These are phyloP conservation scores for Ommatoiulus sabulosus DNA, from an alignment of 2,888 invertebrate species.

Conservation along the genomic window DNA sequence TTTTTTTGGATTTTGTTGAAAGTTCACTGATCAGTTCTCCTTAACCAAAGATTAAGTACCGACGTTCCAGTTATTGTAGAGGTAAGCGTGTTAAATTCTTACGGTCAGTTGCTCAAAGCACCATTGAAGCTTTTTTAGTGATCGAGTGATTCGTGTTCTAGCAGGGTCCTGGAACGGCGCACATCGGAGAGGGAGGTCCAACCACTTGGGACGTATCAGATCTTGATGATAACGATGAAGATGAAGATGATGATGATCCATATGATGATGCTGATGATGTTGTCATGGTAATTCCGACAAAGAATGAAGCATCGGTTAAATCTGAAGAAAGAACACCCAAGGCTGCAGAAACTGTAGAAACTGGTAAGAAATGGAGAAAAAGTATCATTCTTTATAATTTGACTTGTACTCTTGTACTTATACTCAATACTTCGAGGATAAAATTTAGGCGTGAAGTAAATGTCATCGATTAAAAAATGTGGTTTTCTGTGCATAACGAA, in stretches of 20 bases:
- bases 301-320: neutral
- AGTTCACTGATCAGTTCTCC: neutral
- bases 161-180: conserved; percentile 52
- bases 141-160: neutral
- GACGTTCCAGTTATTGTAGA: neutral
- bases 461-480: too few species aligned
- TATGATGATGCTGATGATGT: conserved; percentile 44
- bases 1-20: too few species aligned
- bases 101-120: neutral
- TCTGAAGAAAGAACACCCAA: neutral
- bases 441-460: too few species aligned
- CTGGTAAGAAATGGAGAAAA: neutral
- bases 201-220: conserved; percentile 57
- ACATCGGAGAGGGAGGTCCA: conserved; percentile 59
- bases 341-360: conserved; percentile 41
- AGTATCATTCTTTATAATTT: neutral
- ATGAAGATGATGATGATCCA: conserved; percentile 49
- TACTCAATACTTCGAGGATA: too few species aligned
- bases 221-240: conserved; percentile 46
- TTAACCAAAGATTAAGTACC: neutral
- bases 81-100: neutral
- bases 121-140: neutral
- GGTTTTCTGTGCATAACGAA: too few species aligned
- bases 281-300: neutral
- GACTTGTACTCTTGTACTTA: too few species aligned